A percentile compares a stretch with the other conserved stretches of the same genome.
phyloP scores from a whole-genome alignment of 2,113 vertebrate species.

The Piprites chloris region DNA sequence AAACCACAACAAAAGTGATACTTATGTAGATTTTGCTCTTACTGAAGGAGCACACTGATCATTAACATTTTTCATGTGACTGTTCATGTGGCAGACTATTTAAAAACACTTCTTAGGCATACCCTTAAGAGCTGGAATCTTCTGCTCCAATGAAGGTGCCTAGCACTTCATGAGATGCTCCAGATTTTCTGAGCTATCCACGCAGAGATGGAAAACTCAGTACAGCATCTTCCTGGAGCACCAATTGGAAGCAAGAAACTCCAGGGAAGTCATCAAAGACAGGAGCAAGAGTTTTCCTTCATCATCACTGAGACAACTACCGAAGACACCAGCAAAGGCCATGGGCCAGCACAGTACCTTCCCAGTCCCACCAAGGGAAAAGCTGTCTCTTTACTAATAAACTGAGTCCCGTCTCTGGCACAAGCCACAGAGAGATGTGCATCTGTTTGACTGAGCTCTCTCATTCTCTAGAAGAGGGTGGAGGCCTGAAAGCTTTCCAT shows the following conservation, averaged over 20 bases:
- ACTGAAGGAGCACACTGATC: background rate
- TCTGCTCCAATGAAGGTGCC: background rate
- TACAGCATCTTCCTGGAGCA: background rate
- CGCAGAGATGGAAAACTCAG: background rate
- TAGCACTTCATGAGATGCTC: background rate
- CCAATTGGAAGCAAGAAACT: background rate
- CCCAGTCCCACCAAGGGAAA: background rate
- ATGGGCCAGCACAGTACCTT: background rate
- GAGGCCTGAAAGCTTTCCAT: background rate
- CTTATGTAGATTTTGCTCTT: slow-evolving; percentile 11
- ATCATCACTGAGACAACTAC: background rate
- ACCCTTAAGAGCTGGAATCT: background rate
- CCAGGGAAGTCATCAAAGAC: background rate
- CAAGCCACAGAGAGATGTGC: rapidly evolving
- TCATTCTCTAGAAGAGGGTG: background rate
- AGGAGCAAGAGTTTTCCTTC: background rate
- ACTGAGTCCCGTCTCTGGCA: background rate
- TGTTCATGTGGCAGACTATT: background rate
- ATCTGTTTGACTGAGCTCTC: background rate
- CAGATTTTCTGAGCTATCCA: background rate
- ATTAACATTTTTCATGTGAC: background rate
- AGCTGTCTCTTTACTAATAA: background rate
- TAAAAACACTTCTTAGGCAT: background rate
- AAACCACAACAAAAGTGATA: background rate
- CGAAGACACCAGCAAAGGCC: background rate